Percentiles rank a stretch among this genome's conserved stretches.
These are phyloP conservation scores for Circaetus gallicus DNA, from an alignment of 2,113 vertebrate genomes.

Conservation along the genomic window DNA sequence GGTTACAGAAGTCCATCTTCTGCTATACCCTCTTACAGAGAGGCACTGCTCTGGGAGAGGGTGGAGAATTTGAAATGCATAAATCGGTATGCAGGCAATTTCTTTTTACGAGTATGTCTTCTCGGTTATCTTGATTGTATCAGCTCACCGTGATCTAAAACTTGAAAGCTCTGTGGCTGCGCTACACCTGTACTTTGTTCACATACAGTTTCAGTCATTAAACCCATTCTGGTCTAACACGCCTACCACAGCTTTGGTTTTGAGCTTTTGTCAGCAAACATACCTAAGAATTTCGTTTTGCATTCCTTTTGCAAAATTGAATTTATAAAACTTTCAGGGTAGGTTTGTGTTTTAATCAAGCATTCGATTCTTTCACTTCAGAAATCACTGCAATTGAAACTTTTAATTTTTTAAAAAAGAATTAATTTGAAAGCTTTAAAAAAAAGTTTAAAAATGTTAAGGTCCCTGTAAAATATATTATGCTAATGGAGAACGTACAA, in stretches of 20 bases:
- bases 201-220: background rate
- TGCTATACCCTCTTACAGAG: background rate
- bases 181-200: background rate
- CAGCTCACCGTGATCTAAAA: background rate
- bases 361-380: background rate
- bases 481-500: background rate
- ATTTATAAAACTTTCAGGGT: background rate
- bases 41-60: background rate
- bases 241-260: too few relatives aligned
- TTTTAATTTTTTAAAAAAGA: background rate
- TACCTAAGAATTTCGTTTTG: background rate
- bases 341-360: background rate
- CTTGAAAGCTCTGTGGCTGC: background rate
- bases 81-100: fast-evolving
- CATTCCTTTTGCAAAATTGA: background rate
- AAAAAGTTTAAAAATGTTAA: background rate
- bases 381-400: background rate
- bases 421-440: background rate
- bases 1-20: background rate
- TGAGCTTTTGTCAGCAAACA: background rate
- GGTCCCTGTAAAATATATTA: background rate
- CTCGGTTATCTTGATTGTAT: fast-evolving
- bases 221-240: background rate
- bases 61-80: background rate
- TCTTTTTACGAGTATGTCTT: background rate